A percentile compares a stretch with the other conserved stretches of the same genome.
These are phyloP conservation scores for Falco novaeseelandiae DNA, from an alignment of 2,797 vertebrate genomes.

Conservation along the genomic window DNA sequence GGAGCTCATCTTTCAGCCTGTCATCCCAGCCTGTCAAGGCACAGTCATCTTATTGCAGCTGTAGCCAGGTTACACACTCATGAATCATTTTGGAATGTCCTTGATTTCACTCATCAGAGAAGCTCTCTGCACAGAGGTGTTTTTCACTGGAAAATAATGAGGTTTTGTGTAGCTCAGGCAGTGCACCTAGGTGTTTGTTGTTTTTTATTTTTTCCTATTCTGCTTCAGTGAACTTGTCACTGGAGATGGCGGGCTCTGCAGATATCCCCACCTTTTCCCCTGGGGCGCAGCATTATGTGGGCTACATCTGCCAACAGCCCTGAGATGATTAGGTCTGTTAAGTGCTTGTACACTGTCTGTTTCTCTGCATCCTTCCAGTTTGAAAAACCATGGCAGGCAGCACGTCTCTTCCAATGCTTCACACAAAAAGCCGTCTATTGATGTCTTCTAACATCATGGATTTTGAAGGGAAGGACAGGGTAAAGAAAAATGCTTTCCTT, in stretches of 20 bases:
- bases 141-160: not conserved
- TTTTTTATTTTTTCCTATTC: not conserved
- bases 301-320: not conserved
- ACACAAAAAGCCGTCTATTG: not conserved
- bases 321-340: not conserved
- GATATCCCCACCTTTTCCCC: not conserved
- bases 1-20: constrained; percentile 21
- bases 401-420: not conserved
- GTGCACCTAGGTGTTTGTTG: not conserved
- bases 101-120: constrained; percentile 18
- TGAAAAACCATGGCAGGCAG: not conserved
- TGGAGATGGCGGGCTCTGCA: not conserved
- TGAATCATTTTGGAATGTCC: constrained; percentile 17
- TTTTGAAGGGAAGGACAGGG: not conserved
- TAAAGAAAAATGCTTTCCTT: not conserved
- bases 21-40: not conserved
- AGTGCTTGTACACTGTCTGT: not conserved
- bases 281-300: not conserved
- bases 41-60: not conserved
- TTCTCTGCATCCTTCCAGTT: not conserved
- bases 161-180: not conserved
- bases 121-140: not conserved
- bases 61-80: not conserved
- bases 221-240: not conserved
- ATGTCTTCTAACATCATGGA: not conserved